phyloP scores from a whole-genome alignment of 2,888 invertebrate species.

The Chalcosyrphus nemorum region DNA sequence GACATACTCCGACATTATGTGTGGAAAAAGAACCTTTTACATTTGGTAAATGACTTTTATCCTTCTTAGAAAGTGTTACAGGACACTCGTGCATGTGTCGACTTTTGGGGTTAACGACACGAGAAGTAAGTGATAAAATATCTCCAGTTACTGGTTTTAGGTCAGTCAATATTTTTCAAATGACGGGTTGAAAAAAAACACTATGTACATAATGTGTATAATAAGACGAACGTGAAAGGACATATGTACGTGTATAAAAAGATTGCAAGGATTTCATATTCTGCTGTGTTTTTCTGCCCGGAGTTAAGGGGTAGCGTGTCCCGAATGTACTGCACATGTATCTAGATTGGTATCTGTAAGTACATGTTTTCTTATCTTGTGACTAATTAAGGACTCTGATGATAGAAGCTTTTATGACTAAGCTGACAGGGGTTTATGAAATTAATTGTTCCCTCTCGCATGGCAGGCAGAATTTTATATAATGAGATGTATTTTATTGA shows the following conservation, averaged over 20 bases:
- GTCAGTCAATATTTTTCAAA: neutral
- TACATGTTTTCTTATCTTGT: neutral
- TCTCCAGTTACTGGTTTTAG: neutral
- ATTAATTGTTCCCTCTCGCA: neutral
- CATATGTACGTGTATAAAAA: neutral
- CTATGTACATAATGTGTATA: neutral
- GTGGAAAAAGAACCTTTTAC: conserved; percentile 1
- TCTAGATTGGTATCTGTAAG: neutral
- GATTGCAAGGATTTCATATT: neutral
- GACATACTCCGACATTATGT: conserved; percentile 1
- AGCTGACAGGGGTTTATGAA: neutral
- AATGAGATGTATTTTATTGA: neutral
- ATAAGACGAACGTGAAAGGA: neutral
- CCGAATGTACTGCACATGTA: neutral
- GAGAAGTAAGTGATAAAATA: neutral
- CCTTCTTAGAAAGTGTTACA: conserved; percentile 27
- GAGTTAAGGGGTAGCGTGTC: no score
- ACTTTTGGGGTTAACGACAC: conserved; percentile 1
- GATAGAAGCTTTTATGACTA: neutral
- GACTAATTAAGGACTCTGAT: neutral
- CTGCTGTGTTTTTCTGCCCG: no score
- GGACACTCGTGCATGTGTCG: conserved; percentile 8
- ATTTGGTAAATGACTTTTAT: conserved; percentile 33
- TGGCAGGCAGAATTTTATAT: neutral
- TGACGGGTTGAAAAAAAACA: neutral